Conservation (phyloP, 2,888 invertebrate species). For the Idaea straminata region DNA sequence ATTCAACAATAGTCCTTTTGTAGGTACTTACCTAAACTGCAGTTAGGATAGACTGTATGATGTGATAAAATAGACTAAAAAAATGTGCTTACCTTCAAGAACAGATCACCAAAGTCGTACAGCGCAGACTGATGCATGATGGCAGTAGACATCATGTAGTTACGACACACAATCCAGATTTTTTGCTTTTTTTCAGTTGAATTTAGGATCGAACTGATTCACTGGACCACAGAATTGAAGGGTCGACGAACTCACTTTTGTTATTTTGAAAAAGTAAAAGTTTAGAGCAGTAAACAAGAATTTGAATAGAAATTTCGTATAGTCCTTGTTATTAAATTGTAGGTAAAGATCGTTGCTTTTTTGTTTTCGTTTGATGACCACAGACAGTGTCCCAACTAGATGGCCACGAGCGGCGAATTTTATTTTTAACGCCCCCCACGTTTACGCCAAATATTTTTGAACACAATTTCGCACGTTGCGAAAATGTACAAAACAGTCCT, state of each 20-base stretch:
- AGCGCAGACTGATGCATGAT: slow-evolving; percentile 88
- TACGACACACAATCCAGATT: slow-evolving; percentile 74
- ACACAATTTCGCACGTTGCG: slow-evolving; percentile 79
- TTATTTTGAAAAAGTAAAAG: slow-evolving; percentile 59
- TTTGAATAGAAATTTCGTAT: slow-evolving; percentile 61
- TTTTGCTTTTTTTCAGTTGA: slow-evolving; percentile 50
- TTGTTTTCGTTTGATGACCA: slow-evolving; percentile 75
- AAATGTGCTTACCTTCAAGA: slow-evolving; percentile 82
- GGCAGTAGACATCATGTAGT: slow-evolving; percentile 86
- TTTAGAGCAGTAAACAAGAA: slow-evolving; percentile 66
- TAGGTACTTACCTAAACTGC: neutral
- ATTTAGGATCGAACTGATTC: slow-evolving; percentile 64
- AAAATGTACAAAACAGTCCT: slow-evolving; percentile 81
- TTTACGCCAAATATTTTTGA: slow-evolving; percentile 69
- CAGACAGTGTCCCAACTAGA: slow-evolving; percentile 73
- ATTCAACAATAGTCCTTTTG: neutral
- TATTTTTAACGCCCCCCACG: slow-evolving; percentile 53
- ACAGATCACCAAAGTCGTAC: slow-evolving; percentile 87
- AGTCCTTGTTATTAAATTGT: slow-evolving; percentile 56
- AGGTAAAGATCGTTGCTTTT: slow-evolving; percentile 61
- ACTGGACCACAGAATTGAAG: slow-evolving; percentile 58
- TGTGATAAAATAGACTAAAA: slow-evolving; percentile 18
- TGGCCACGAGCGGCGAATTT: slow-evolving; percentile 63
- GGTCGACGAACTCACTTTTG: slow-evolving; percentile 67
- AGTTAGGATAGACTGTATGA: neutral